Conservation (phyloP, 2,888 invertebrate species). For the Thecophora atra region DNA sequence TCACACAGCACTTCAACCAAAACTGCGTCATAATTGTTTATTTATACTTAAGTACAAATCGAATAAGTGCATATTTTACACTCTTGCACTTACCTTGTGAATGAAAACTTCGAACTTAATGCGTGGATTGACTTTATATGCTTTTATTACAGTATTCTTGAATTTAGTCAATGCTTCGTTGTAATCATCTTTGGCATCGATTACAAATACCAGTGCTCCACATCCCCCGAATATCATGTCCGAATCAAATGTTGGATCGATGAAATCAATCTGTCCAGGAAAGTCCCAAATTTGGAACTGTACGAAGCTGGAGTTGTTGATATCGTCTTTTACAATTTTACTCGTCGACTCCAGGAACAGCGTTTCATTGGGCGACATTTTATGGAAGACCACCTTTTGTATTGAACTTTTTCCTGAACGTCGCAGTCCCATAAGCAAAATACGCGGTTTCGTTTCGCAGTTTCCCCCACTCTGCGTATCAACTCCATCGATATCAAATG, state of each 20-base stretch:
- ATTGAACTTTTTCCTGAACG: conserved; percentile 99
- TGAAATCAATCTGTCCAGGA: conserved; percentile 98
- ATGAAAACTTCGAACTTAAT: conserved; percentile 99
- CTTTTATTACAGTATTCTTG: conserved; percentile 92
- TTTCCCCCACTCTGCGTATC: conserved; percentile 56
- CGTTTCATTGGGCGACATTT: conserved; percentile 99
- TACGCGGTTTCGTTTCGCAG: conserved; percentile 80
- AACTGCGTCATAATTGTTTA: no score
- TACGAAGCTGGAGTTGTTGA: conserved; percentile 94
- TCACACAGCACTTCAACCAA: background rate
- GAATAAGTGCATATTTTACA: no score
- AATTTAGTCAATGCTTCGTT: conserved; percentile 94
- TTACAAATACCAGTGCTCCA: conserved; percentile 98
- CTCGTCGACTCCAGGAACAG: conserved; percentile 97
- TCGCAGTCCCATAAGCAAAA: conserved; percentile 92
- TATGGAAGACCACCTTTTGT: conserved; percentile 99
- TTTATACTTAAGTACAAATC: no score
- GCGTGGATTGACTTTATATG: conserved; percentile 93
- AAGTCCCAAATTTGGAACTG: conserved; percentile 99
- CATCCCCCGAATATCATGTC: conserved; percentile 97
- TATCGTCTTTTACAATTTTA: conserved; percentile 98
- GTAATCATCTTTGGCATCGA: conserved; percentile 98
- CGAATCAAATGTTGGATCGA: conserved; percentile 94
- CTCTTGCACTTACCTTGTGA: conserved; percentile 76
- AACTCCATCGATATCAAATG: conserved; percentile 78